Percentiles rank a stretch among this genome's conserved stretches.
Evolutionary conservation across 2,113 vertebrate species (phyloP).

Genomic region (Pungitius pungitius): DNA sequence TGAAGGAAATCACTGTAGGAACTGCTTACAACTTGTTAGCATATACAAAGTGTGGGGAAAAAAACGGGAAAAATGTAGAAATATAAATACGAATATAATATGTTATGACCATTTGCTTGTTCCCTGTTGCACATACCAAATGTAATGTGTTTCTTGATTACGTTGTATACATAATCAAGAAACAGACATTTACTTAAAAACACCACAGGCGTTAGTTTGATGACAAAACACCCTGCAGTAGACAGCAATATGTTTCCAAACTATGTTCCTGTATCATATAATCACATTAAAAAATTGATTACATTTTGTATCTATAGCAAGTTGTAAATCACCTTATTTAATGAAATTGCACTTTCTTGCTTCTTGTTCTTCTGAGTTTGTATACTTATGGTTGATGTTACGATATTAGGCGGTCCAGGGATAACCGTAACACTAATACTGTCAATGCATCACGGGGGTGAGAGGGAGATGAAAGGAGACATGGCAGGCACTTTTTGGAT

Average conservation of each 20-base stretch:
- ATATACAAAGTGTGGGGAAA: not conserved
- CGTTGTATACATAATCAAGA: not conserved
- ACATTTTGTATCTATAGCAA: too few species aligned
- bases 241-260: not conserved
- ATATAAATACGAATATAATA: not conserved
- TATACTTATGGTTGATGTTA: too few species aligned
- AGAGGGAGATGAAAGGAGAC: too few species aligned
- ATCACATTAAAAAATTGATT: not conserved
- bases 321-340: too few species aligned
- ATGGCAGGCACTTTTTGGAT: too few species aligned
- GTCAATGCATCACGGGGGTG: too few species aligned
- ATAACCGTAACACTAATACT: too few species aligned
- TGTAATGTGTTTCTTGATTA: not conserved
- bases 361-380: too few species aligned
- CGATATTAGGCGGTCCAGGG: too few species aligned
- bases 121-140: too few species aligned
- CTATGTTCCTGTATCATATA: not conserved
- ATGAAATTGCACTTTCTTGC: too few species aligned
- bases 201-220: not conserved
- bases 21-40: not conserved
- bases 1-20: not conserved
- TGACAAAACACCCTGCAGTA: not conserved
- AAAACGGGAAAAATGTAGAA: not conserved
- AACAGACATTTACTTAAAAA: too few species aligned
- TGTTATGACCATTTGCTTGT: not conserved